phyloP scores from a whole-genome alignment of 2,888 invertebrate genomes.

The Psylliodes chrysocephalus region DNA sequence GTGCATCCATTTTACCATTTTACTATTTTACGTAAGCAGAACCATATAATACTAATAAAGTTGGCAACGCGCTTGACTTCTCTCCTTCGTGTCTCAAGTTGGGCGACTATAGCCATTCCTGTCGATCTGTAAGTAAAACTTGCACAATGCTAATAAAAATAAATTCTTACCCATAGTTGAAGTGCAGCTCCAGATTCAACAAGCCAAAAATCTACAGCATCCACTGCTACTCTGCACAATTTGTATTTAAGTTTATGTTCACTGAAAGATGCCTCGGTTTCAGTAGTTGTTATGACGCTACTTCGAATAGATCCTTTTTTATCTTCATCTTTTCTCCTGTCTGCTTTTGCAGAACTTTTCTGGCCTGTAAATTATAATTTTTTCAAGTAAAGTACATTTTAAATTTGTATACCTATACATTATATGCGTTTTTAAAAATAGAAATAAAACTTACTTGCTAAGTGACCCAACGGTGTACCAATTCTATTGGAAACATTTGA shows the following conservation, averaged over 20 bases:
- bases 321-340: conserved; percentile 47
- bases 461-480: conserved; percentile 19
- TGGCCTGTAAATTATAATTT: too few species aligned
- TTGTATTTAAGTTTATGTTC: conserved; percentile 81
- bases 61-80: too few species aligned
- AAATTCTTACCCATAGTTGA: conserved; percentile 80
- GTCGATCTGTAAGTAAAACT: too few species aligned
- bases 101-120: too few species aligned
- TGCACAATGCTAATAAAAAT: too few species aligned
- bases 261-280: conserved; percentile 47
- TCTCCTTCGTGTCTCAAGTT: too few species aligned
- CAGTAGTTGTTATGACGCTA: conserved; percentile 37
- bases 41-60: too few species aligned
- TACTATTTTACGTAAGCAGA: too few species aligned
- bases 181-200: conserved; percentile 90
- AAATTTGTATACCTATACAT: too few species aligned
- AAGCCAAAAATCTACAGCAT: conserved; percentile 89
- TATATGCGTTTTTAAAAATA: too few species aligned
- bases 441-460: conserved; percentile 15
- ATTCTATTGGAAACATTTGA: conserved; percentile 19
- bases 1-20: too few species aligned
- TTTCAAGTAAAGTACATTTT: too few species aligned
- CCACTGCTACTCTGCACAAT: conserved; percentile 89
- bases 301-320: conserved; percentile 51
- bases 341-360: conserved; percentile 30